phyloP scores from a whole-genome alignment of 2,888 invertebrate species.

The Hirtodrosophila duncani region DNA sequence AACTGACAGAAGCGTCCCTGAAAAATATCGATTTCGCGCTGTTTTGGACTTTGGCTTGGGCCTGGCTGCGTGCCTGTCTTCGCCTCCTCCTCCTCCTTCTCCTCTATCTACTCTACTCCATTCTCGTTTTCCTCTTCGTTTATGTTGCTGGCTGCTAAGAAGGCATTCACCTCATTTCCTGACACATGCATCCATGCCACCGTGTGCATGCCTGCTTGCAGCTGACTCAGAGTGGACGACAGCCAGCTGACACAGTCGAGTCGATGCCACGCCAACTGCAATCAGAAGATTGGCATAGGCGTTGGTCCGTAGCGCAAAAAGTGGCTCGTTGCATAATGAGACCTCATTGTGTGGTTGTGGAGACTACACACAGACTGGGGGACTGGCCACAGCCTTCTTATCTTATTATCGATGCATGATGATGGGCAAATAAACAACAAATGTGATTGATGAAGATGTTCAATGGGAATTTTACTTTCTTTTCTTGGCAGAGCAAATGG shows the following conservation, averaged over 20 bases:
- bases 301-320: constrained; percentile 19
- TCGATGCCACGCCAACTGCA: constrained; percentile 27
- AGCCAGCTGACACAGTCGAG: too few species aligned
- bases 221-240: constrained; percentile 8
- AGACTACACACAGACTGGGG: neutral
- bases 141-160: constrained; percentile 60
- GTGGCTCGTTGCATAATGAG: constrained; percentile 59
- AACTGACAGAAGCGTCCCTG: constrained; percentile 54
- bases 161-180: constrained; percentile 71
- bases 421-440: constrained; percentile 15
- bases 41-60: constrained; percentile 50
- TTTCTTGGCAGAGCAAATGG: neutral
- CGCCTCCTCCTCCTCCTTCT: constrained; percentile 15
- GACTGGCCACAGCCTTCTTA: constrained; percentile 16
- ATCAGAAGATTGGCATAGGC: constrained; percentile 20
- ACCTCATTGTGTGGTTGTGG: constrained; percentile 14
- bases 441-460: neutral
- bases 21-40: constrained; percentile 69
- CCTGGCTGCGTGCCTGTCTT: constrained; percentile 16
- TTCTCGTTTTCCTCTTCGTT: constrained; percentile 5
- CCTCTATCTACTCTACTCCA: constrained; percentile 2
- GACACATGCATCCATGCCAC: constrained; percentile 43
- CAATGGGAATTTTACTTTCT: neutral
- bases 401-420: constrained; percentile 55
- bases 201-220: too few species aligned